Conservation (phyloP, 1,140 invertebrate species). For the Lordiphosa clarofinis region DNA sequence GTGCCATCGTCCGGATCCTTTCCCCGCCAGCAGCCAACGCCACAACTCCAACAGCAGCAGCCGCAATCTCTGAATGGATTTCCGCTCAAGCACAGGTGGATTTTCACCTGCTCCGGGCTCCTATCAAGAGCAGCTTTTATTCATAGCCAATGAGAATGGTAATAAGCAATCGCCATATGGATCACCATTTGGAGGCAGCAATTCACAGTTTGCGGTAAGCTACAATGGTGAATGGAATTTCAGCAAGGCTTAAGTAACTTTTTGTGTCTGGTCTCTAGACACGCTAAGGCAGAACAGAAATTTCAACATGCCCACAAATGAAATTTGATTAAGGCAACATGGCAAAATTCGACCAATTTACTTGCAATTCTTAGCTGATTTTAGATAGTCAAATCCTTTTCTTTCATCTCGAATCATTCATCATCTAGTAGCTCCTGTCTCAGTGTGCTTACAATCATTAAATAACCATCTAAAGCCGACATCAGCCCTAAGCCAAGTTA, state of each 20-base stretch:
- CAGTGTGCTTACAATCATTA: no score
- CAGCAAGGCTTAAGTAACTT: conserved; percentile 52
- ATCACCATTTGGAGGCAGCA: conserved; percentile 42
- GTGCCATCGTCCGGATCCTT: conserved; percentile 68
- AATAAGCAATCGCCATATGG: conserved; percentile 54
- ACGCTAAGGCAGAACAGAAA: conserved; percentile 38
- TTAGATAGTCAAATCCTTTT: no score
- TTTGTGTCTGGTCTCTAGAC: conserved; percentile 27
- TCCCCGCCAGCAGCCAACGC: conserved; percentile 39
- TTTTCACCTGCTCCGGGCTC: conserved; percentile 61
- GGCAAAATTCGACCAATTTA: not conserved
- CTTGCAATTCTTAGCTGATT: conserved; percentile 8
- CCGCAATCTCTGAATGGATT: conserved; percentile 29
- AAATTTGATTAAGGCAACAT: conserved; percentile 52
- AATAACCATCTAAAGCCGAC: no score
- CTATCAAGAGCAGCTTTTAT: conserved; percentile 74
- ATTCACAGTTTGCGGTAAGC: conserved; percentile 69
- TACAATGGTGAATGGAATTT: conserved; percentile 41
- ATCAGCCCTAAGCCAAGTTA: conserved; percentile 15
- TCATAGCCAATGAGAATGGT: conserved; percentile 66
- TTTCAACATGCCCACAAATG: conserved; percentile 51
- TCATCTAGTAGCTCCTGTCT: no score
- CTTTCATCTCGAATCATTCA: no score
- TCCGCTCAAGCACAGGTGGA: conserved; percentile 31
- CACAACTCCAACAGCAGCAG: conserved; percentile 2